phyloP scores from a whole-genome alignment of 2,888 invertebrate species.

The Pristionchus maxplancki region DNA sequence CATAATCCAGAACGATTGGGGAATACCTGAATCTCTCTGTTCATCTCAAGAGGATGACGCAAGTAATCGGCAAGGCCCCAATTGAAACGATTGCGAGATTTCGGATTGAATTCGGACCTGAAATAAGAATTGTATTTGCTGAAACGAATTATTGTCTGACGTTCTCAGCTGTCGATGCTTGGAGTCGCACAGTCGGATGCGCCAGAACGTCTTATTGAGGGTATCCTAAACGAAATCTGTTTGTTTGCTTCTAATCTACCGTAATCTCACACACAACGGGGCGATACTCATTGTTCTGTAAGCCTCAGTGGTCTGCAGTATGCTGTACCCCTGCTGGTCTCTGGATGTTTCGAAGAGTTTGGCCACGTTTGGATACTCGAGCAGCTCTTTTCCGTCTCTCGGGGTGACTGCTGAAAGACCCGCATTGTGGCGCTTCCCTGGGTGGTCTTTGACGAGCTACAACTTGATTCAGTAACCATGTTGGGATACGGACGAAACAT shows the following conservation, averaged over 20 bases:
- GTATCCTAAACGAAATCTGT: not conserved
- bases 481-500: not conserved
- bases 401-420: slow-evolving; percentile 11
- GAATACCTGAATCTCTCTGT: not conserved
- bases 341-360: slow-evolving; percentile 27
- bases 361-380: slow-evolving; percentile 29
- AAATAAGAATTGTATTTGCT: not conserved
- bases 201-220: not conserved
- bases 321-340: not conserved
- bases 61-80: not conserved
- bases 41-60: not conserved
- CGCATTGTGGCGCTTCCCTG: not conserved
- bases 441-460: not conserved
- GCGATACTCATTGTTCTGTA: not conserved
- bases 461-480: too few relatives aligned
- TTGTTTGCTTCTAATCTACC: not conserved
- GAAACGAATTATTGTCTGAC: not conserved
- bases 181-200: not conserved
- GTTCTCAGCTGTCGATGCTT: slow-evolving; percentile 24
- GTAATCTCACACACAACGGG: not conserved
- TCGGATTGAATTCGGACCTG: slow-evolving; percentile 33
- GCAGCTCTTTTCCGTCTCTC: slow-evolving; percentile 20
- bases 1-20: not conserved
- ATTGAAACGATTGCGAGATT: not conserved
- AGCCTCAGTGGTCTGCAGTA: not conserved